These are phyloP conservation scores for Poecilia picta DNA, from an alignment of 2,797 vertebrate genomes.

Conservation along the genomic window DNA sequence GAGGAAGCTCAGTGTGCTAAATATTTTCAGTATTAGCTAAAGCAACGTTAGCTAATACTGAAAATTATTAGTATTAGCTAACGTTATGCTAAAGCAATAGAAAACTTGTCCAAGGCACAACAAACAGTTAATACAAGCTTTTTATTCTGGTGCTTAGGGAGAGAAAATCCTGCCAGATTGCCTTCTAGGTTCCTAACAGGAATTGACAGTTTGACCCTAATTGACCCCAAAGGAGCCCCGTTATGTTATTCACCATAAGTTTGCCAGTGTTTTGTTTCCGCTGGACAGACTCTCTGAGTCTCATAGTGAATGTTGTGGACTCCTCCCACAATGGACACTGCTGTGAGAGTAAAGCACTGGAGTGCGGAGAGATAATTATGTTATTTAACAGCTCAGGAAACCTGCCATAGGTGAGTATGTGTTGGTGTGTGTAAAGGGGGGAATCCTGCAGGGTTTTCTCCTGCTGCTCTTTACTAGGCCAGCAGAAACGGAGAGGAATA, in stretches of 20 bases:
- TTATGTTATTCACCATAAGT: not conserved
- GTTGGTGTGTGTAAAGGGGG: conserved; percentile 26
- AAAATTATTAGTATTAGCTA: too few species aligned
- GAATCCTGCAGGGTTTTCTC: conserved; percentile 69
- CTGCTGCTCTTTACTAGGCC: conserved; percentile 48
- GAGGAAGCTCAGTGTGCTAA: not conserved
- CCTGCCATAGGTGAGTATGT: conserved; percentile 39
- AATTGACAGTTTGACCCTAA: not conserved
- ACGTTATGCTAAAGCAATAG: not conserved
- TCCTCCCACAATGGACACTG: conserved; percentile 1
- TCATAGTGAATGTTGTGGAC: conserved; percentile 9
- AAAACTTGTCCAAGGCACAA: not conserved
- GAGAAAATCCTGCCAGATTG: not conserved
- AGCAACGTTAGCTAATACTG: not conserved
- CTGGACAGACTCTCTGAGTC: not conserved
- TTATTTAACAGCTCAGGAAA: conserved; percentile 65
- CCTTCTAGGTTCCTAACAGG: not conserved
- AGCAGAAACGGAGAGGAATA: conserved; percentile 38
- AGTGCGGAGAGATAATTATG: conserved; percentile 49
- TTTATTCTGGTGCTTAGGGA: not conserved
- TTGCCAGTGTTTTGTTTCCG: not conserved
- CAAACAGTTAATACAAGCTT: not conserved
- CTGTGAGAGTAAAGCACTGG: conserved; percentile 15
- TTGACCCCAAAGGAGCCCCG: not conserved
- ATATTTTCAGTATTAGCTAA: not conserved